These are phyloP conservation scores for Megaustenia siamemsis DNA, from an alignment of 2,888 invertebrate species.

Conservation along the genomic window DNA sequence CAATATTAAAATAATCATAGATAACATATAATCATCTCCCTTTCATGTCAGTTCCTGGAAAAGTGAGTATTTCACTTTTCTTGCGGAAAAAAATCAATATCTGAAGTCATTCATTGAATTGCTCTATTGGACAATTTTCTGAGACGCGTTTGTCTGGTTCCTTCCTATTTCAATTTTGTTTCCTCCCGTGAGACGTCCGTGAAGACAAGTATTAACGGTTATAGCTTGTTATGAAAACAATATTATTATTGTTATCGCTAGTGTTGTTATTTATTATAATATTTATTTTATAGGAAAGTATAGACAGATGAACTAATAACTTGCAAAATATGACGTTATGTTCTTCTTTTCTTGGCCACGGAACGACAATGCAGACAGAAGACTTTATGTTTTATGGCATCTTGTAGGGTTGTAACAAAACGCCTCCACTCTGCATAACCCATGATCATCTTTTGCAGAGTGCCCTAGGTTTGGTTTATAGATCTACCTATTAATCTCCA, in stretches of 20 bases:
- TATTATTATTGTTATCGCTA: not conserved
- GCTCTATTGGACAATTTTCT: conserved; percentile 8
- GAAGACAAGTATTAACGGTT: not conserved
- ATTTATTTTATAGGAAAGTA: not conserved
- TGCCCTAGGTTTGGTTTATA: no score
- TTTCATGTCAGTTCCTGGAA: not conserved
- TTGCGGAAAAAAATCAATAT: not conserved
- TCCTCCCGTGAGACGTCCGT: not conserved
- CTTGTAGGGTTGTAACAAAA: no score
- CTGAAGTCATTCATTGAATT: not conserved
- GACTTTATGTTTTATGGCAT: no score
- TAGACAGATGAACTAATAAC: no score
- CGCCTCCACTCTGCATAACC: no score
- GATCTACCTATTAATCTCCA: no score
- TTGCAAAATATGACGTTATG: no score
- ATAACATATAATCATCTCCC: not conserved
- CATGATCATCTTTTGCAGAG: no score
- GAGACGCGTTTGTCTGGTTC: not conserved
- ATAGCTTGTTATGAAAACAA: not conserved
- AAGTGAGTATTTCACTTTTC: not conserved
- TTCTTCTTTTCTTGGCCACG: no score
- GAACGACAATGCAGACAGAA: no score
- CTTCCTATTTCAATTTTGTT: not conserved
- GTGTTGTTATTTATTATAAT: not conserved
- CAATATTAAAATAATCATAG: not conserved